Conservation (phyloP, 2,113 vertebrate species). For the Corydoras sp. region DNA sequence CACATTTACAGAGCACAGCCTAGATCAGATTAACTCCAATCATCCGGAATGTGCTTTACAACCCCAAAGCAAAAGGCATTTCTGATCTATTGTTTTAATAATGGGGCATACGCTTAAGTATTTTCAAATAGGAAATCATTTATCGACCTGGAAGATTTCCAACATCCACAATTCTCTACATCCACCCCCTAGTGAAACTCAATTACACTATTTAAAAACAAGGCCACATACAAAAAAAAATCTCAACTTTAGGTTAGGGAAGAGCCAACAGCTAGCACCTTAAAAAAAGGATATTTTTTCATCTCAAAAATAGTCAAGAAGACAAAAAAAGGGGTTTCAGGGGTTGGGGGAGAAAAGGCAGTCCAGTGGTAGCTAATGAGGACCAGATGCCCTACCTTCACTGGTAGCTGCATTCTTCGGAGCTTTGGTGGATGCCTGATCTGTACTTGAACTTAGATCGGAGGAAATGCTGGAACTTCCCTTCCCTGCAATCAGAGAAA, state of each 20-base stretch:
- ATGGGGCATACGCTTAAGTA: too few relatives aligned
- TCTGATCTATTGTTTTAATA: too few relatives aligned
- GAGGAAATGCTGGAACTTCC: constrained; percentile 93
- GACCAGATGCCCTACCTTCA: constrained; percentile 78
- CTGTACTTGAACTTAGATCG: constrained; percentile 88
- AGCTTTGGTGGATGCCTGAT: constrained; percentile 84
- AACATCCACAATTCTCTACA: constrained; percentile 1
- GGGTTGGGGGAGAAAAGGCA: neutral
- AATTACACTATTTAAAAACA: neutral
- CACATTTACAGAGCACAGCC: constrained; percentile 35
- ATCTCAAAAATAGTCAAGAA: constrained; percentile 47
- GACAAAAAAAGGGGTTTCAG: constrained; percentile 15
- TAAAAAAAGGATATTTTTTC: constrained; percentile 28
- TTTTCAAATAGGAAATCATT: too few relatives aligned
- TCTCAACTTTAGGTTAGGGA: neutral
- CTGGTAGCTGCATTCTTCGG: constrained; percentile 86
- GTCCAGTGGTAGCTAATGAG: constrained; percentile 51
- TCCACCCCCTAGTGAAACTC: too few relatives aligned
- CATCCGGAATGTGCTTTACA: too few relatives aligned
- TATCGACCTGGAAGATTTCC: too few relatives aligned
- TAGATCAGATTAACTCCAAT: constrained; percentile 6
- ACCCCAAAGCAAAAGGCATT: too few relatives aligned
- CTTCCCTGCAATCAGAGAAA: constrained; percentile 70
- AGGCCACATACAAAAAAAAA: neutral
- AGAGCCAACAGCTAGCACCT: constrained; percentile 11